phyloP scores from a whole-genome alignment of 2,113 vertebrate genomes.

The Gadus macrocephalus region DNA sequence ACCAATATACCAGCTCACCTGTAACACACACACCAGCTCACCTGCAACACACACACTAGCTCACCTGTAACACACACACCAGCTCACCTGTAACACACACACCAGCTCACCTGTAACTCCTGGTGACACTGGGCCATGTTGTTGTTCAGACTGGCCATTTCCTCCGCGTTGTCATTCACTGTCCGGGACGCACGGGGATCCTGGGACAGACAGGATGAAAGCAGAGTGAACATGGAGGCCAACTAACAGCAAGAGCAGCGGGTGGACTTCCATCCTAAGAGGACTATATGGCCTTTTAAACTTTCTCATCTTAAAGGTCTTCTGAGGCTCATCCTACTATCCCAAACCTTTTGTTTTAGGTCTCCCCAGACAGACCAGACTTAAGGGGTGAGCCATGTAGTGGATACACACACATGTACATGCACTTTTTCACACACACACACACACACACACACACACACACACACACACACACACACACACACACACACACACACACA shows the following conservation, averaged over 20 bases:
- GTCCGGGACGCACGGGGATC: constrained; percentile 62
- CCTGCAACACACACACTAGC: too few relatives aligned
- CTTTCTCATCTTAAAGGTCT: not conserved
- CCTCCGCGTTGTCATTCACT: constrained; percentile 49
- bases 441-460: constrained; percentile 30
- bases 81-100: too few relatives aligned
- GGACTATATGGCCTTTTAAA: not conserved
- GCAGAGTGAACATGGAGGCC: not conserved
- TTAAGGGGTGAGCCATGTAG: constrained; percentile 41
- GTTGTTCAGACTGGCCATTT: constrained; percentile 73
- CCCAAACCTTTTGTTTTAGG: not conserved
- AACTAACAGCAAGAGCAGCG: not conserved
- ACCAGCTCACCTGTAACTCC: constrained; percentile 41
- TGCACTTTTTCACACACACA: constrained; percentile 26
- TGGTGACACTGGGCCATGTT: constrained; percentile 62
- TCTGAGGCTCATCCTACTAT: not conserved
- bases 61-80: too few relatives aligned
- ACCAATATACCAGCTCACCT: too few relatives aligned
- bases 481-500: not conserved
- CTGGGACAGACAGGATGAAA: constrained; percentile 46
- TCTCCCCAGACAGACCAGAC: constrained; percentile 4
- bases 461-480: constrained; percentile 8
- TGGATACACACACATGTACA: constrained; percentile 14
- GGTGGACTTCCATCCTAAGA: too few relatives aligned
- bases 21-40: too few relatives aligned